Base-by-base conservation (phyloP, 2,797 vertebrate genomes). In the Furcifer pardalis region DNA sequence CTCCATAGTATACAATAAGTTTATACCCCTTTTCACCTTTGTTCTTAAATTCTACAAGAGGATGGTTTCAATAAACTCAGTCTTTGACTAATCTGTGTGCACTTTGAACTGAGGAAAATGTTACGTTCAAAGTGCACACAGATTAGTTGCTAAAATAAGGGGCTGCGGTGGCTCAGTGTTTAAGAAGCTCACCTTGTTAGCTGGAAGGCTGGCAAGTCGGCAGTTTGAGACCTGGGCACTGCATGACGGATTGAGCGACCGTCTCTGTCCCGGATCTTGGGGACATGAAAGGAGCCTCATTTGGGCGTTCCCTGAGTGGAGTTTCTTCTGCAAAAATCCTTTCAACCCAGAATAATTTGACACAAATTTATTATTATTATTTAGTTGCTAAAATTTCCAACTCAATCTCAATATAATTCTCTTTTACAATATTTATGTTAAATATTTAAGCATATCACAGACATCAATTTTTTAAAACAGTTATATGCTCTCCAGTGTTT, bases 121-220 rank as follows among this genome's bases (percentile, higher is more conserved):
- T 5, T 27, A 13, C n/a, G 46, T 83, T 83, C 82, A 77, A 81
- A 86, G 73, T 62, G 69, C 72, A 72, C 66, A 71, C 17, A 71
- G 44, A 40, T 13, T 7, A 7, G 19, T 19, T 65, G 2, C 40
- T 32, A 59, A 37, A 44, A 68, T 37, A 42, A n/a, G n/a, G n/a
- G n/a, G n/a, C n/a, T n/a, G n/a, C n/a, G n/a, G n/a, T n/a, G n/a
- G n/a, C n/a, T n/a, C n/a, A n/a, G n/a, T n/a, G n/a, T n/a, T n/a
- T n/a, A n/a, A n/a, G n/a, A n/a, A n/a, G n/a, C n/a, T n/a, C n/a
- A n/a, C n/a, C n/a, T n/a, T n/a, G n/a, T n/a, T n/a, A n/a, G n/a
- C n/a, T n/a, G n/a, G n/a, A n/a, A n/a, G n/a, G n/a, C n/a, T n/a
- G n/a, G n/a, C n/a, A n/a, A n/a, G n/a, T n/a, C n/a, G n/a, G n/a